These are phyloP conservation scores for Macrotus californicus DNA, from an alignment of 2,113 vertebrate species.

Conservation along the genomic window DNA sequence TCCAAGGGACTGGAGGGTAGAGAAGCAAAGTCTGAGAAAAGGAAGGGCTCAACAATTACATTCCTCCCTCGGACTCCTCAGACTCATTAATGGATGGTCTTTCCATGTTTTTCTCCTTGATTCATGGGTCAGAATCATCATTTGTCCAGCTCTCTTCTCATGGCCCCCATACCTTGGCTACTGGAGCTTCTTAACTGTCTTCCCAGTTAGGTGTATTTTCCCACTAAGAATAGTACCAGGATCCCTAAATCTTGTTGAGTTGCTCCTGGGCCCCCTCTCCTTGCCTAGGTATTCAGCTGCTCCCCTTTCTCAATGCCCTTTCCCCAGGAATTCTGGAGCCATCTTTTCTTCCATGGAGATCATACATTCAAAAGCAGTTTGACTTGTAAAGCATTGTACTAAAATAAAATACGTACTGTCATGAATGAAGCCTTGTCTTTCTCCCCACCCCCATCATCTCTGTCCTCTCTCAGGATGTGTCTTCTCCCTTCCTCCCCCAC, in stretches of 20 bases:
- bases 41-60: not conserved
- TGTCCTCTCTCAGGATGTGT: not conserved
- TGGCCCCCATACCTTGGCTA: not conserved
- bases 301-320: not conserved
- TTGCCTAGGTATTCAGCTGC: not conserved
- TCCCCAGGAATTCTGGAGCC: not conserved
- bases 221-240: not conserved
- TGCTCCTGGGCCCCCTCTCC: not conserved
- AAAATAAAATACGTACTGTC: conserved; percentile 1
- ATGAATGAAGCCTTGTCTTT: not conserved
- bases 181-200: not conserved
- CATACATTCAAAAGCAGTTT: not conserved
- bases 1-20: not conserved
- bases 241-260: not conserved
- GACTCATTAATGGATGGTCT: not conserved
- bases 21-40: not conserved
- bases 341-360: not conserved
- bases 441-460: not conserved
- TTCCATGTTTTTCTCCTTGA: not conserved
- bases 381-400: not conserved
- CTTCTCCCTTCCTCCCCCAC: not conserved
- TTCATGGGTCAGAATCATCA: not conserved
- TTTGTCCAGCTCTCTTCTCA: not conserved
- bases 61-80: not conserved
- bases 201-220: not conserved